Conservation (phyloP, 2,113 vertebrate species). For the Lonchura striata region DNA sequence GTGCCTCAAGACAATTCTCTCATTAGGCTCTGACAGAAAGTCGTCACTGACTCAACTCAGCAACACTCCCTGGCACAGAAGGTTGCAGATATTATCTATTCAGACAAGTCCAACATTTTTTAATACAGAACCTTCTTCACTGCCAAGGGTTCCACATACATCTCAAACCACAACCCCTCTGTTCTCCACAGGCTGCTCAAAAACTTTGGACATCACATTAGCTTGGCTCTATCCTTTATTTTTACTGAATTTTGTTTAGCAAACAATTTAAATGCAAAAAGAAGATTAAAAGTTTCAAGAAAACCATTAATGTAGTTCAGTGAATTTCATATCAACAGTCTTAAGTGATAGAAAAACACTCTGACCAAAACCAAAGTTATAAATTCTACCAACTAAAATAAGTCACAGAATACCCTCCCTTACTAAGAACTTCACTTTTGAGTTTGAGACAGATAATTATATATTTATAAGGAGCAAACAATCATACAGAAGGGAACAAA, state of each 20-base stretch:
- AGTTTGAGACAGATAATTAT: not conserved
- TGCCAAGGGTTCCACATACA: not conserved
- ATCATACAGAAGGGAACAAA: not conserved
- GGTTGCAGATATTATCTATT: constrained; percentile 46
- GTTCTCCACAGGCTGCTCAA: not conserved
- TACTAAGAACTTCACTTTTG: not conserved
- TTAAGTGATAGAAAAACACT: not conserved
- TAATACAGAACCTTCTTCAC: not conserved
- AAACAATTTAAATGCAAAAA: not conserved
- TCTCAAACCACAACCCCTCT: not conserved
- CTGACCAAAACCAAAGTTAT: not conserved
- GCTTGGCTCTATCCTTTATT: not conserved
- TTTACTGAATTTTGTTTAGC: not conserved
- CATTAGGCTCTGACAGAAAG: constrained; percentile 30
- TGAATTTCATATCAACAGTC: not conserved
- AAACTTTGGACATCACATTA: not conserved
- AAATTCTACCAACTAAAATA: not conserved
- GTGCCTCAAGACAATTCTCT: constrained; percentile 48
- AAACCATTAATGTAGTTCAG: not conserved
- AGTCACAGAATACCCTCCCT: not conserved
- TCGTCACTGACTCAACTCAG: constrained; percentile 26
- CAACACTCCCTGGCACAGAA: constrained; percentile 14
- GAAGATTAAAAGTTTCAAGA: not conserved
- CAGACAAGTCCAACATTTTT: constrained; percentile 33
- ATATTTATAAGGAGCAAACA: not conserved